Evolutionary conservation across 2,797 vertebrate species (phyloP), one percentile per base, ranked within the genome.

Genomic region (Vireo griseus): DNA sequence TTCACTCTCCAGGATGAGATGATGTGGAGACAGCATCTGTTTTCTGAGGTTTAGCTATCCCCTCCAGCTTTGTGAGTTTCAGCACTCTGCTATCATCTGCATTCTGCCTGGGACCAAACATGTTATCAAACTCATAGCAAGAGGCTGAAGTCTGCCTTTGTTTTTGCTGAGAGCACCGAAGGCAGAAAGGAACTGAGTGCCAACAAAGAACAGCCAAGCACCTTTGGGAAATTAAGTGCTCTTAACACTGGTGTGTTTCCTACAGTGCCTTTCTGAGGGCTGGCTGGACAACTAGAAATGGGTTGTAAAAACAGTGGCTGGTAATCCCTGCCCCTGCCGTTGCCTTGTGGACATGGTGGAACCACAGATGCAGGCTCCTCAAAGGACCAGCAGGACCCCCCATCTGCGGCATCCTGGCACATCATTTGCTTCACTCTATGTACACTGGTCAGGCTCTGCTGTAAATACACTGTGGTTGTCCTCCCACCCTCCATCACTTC

Each of bases 401-500:
- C 1, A 1, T 13, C 48, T 65, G 28, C 0, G 0, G 22, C 59
- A 55, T 78, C 51, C 74, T 73, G 55, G 59, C 63, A 85, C 45
- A 20, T 69, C 19, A 5, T 76, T 84, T 77, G 67, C 42, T 85
- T 87, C 21, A 5, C 57, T 91, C n/a, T 48, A 50, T 35, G 33
- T 55, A 14, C 15, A 5, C 59, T 57, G 45, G 61, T 65, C 75
- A 65, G 65, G 52, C 87, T 91, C 50, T 83, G 72, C 94, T 9
- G 2, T 86, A 94, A 95, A 95, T 96, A 94, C 42, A 65, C 54
- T 94, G 89, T 2, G 10, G 85, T 68, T 78, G 52, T 80, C 87
- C 65, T 90, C 65, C 68, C 85, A 91, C 89, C 42, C 33, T 90
- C 57, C 2, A 1, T 72, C 5, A 1, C 65, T 88, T 88, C 87